phyloP scores from a whole-genome alignment of 2,797 vertebrate genomes.

The Propithecus perrieri region DNA sequence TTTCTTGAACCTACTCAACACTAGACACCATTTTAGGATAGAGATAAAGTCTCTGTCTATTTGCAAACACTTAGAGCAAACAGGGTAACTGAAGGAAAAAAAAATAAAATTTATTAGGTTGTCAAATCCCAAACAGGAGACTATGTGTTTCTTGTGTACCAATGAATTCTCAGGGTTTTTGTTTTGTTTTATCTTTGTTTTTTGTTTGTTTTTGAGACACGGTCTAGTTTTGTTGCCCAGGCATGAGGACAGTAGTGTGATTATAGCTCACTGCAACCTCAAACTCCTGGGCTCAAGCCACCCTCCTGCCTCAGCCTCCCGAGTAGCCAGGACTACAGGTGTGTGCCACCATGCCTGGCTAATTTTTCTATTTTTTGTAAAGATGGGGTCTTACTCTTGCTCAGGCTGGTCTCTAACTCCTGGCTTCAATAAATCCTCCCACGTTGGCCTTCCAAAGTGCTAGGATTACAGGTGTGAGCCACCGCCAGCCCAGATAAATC shows the following conservation, averaged over 20 bases:
- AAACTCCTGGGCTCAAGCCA: neutral
- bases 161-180: neutral
- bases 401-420: neutral
- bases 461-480: neutral
- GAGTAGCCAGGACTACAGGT: too few relatives aligned
- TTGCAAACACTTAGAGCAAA: conserved; percentile 45
- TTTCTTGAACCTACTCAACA: neutral
- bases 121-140: conserved; percentile 25
- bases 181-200: neutral
- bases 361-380: too few relatives aligned
- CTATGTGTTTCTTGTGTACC: neutral
- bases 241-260: neutral
- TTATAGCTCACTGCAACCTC: neutral
- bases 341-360: too few relatives aligned
- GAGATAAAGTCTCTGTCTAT: neutral
- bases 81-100: neutral
- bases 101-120: neutral
- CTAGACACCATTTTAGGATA: neutral
- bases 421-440: neutral
- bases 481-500: neutral
- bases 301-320: neutral
- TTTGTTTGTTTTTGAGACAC: neutral
- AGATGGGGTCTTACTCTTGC: too few relatives aligned
- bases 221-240: neutral
- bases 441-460: neutral